A percentile compares a stretch with the other conserved stretches of the same genome.
phyloP scores from a whole-genome alignment of 2,797 vertebrate species.

The Threskiornis aethiopicus region DNA sequence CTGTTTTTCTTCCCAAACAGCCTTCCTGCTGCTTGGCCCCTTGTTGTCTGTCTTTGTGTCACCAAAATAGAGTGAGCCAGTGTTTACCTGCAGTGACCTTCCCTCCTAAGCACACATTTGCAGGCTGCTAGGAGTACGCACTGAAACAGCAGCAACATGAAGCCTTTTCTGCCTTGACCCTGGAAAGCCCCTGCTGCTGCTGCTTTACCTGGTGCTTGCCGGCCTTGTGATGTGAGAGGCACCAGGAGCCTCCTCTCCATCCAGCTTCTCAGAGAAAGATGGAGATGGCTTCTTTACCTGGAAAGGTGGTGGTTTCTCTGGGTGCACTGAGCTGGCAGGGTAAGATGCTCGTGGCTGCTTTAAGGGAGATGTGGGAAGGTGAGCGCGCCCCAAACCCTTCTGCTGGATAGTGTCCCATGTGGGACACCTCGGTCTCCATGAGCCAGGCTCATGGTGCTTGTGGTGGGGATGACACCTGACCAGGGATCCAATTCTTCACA shows the following conservation, averaged over 20 bases:
- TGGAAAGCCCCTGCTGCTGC: not conserved
- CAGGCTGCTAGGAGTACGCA: not conserved
- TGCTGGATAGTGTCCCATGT: not conserved
- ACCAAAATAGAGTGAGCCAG: not conserved
- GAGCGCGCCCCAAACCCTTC: not conserved
- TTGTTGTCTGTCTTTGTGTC: not conserved
- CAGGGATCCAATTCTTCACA: accelerated
- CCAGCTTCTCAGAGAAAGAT: not conserved
- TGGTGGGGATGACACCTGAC: not conserved
- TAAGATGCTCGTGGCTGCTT: not conserved
- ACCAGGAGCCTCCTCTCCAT: not conserved
- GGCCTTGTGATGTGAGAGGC: not conserved
- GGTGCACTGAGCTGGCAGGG: not conserved
- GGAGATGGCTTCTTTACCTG: not conserved
- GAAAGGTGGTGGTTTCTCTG: not conserved
- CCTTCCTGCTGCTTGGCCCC: not conserved
- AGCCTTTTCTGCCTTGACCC: not conserved
- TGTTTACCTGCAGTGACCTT: not conserved
- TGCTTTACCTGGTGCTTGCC: not conserved
- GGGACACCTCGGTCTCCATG: not conserved
- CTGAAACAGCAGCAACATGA: accelerated
- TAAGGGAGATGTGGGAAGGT: not conserved
- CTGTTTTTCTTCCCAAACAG: not conserved
- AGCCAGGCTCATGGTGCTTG: not conserved
- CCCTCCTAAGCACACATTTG: not conserved